Evolutionary conservation across 2,797 vertebrate species (phyloP), one percentile per base, ranked within the genome.

Genomic region (Acridotheres tristis): DNA sequence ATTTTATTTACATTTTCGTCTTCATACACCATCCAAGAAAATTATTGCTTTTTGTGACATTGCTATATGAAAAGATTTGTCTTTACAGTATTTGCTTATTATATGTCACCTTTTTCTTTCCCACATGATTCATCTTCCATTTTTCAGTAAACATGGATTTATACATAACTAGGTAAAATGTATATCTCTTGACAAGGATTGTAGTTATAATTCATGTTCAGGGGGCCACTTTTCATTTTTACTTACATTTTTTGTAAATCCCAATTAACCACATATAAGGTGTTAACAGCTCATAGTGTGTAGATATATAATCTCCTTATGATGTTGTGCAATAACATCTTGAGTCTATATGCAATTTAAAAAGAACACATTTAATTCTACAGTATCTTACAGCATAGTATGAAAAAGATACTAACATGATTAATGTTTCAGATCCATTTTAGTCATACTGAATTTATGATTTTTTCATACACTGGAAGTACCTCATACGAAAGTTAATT

Each of bases 1-100:
- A 73, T 75, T 84, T 77, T 84, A 51, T 92, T 89, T 67, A 83
- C 4, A 5, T 74, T 67, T 73, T 90, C 68, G n/a, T 40, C 32
- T 81, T 51, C 11, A 34, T 78, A 42, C 4, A 10, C 3, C 9
- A 17, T 47, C 32, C 20, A 42, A 71, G 26, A 48, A 90, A 88
- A 67, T 55, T 0, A 47, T 63, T 89, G 8, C 25, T 19, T 76
- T 63, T 87, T 22, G 51, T 54, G 19, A 5, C 19, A 34, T 34
- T 73, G 45, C 55, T 79, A 6, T 73, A 54, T 62, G 32, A 89
- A 68, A 88, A 79, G 2, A 22, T 58, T 69, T 85, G 32, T 85
- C 53, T 90, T 84, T 67, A 51, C 16, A 55, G 2, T 65, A 65
- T 42, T 86, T 74, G 16, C 19, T 51, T 67, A 45, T 48, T 74